phyloP scores from a whole-genome alignment of 2,888 invertebrate genomes.

The Lymantria dispar region DNA sequence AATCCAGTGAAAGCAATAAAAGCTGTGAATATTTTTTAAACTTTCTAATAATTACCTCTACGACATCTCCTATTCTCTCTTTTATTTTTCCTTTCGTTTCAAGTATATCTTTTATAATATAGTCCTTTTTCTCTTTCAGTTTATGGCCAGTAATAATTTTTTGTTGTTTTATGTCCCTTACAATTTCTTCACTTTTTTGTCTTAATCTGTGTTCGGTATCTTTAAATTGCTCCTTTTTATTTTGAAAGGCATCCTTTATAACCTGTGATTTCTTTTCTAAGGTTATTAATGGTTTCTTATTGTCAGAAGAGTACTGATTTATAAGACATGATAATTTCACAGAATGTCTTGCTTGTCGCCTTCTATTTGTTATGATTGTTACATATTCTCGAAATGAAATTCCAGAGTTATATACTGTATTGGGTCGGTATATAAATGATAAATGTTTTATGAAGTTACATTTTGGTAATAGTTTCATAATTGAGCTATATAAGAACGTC shows the following conservation, averaged over 20 bases:
- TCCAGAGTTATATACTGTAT: constrained; percentile 32
- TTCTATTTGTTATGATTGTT: constrained; percentile 33
- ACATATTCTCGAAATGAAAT: constrained; percentile 36
- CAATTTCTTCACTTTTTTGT: constrained; percentile 64
- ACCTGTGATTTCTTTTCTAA: constrained; percentile 73
- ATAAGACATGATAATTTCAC: constrained; percentile 40
- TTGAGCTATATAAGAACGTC: neutral
- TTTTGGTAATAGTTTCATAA: constrained; percentile 54
- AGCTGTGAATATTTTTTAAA: no score
- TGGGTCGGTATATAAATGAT: constrained; percentile 36
- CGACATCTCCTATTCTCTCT: constrained; percentile 88
- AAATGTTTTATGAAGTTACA: constrained; percentile 46
- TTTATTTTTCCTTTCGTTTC: constrained; percentile 87
- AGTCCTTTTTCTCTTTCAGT: constrained; percentile 82
- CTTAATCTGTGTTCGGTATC: constrained; percentile 81
- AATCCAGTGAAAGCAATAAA: no score
- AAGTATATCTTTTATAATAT: constrained; percentile 86
- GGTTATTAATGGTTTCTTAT: constrained; percentile 64
- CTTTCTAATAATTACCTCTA: constrained; percentile 78
- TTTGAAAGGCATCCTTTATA: constrained; percentile 82
- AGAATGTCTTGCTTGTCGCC: constrained; percentile 33
- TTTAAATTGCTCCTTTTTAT: constrained; percentile 84
- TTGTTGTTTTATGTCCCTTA: constrained; percentile 70
- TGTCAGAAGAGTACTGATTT: constrained; percentile 61
- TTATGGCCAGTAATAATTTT: constrained; percentile 68